Conservation (phyloP, 2,113 vertebrate genomes). For the Sapayoa aenigma region DNA sequence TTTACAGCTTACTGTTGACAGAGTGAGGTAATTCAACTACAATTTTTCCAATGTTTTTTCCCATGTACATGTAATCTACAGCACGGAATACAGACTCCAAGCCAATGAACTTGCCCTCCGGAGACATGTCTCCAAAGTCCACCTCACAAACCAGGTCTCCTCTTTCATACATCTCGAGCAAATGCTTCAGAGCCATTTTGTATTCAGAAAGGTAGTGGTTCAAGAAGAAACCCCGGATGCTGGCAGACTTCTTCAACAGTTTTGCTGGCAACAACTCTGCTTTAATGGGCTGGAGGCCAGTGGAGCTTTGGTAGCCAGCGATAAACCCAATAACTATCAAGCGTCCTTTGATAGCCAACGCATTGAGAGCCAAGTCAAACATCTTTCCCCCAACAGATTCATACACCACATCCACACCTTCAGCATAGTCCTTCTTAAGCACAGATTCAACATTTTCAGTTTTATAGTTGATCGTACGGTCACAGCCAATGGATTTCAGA, state of each 20-base stretch:
- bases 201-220: slow-evolving; percentile 83
- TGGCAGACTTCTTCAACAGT: slow-evolving; percentile 88
- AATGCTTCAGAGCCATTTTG: slow-evolving; percentile 76
- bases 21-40: slow-evolving; percentile 85
- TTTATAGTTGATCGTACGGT: slow-evolving; percentile 86
- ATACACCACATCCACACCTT: slow-evolving; percentile 87
- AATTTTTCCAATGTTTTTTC: slow-evolving; percentile 92
- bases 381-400: slow-evolving; percentile 88
- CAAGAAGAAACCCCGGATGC: slow-evolving; percentile 88
- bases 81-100: slow-evolving; percentile 89
- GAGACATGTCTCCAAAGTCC: slow-evolving; percentile 79
- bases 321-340: slow-evolving; percentile 91
- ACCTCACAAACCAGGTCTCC: slow-evolving; percentile 87
- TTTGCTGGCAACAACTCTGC: slow-evolving; percentile 80
- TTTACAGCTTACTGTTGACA: slow-evolving; percentile 88
- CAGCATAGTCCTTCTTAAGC: slow-evolving; percentile 80
- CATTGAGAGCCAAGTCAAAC: slow-evolving; percentile 83
- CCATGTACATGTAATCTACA: slow-evolving; percentile 90
- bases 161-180: slow-evolving; percentile 80
- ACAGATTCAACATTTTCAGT: slow-evolving; percentile 75
- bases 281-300: slow-evolving; percentile 78
- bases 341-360: slow-evolving; percentile 81
- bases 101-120: slow-evolving; percentile 83
- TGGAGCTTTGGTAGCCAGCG: slow-evolving; percentile 84
- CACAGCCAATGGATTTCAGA: slow-evolving; percentile 88